Evolutionary conservation across 2,113 vertebrate genomes (phyloP).

Genomic region (Phrynosoma blainvillii): DNA sequence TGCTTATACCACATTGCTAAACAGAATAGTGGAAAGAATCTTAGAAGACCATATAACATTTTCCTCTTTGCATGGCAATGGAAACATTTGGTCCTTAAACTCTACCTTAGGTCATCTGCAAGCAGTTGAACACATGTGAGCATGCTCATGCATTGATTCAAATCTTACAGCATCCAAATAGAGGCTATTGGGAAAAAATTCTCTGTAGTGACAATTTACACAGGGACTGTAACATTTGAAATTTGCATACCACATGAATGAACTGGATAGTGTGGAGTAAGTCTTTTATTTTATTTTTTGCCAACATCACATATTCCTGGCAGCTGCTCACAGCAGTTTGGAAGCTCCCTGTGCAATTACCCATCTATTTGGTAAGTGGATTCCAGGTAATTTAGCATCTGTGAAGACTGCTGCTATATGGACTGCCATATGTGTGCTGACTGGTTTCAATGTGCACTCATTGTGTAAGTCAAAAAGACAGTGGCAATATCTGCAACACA

Average conservation of each 20-base stretch:
- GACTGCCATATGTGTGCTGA: background rate
- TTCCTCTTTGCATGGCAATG: too few species aligned
- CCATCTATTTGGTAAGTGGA: background rate
- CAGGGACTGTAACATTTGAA: background rate
- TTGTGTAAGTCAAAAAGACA: background rate
- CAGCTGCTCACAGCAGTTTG: background rate
- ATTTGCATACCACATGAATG: background rate
- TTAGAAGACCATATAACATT: too few species aligned
- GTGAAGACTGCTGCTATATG: background rate
- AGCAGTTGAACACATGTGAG: too few species aligned
- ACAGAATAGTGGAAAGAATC: background rate
- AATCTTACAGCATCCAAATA: too few species aligned
- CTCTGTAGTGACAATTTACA: background rate
- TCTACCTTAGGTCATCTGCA: too few species aligned
- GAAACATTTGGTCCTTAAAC: too few species aligned
- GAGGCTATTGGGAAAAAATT: background rate
- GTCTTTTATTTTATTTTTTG: background rate
- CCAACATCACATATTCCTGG: background rate
- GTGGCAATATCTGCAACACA: background rate
- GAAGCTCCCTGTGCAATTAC: background rate
- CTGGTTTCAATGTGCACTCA: too few species aligned
- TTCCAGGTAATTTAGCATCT: background rate
- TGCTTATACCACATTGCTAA: background rate
- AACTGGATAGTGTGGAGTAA: background rate
- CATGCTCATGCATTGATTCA: too few species aligned